These are phyloP conservation scores for Protomyctophum bolini DNA, from an alignment of 2,113 vertebrate species.

Conservation along the genomic window DNA sequence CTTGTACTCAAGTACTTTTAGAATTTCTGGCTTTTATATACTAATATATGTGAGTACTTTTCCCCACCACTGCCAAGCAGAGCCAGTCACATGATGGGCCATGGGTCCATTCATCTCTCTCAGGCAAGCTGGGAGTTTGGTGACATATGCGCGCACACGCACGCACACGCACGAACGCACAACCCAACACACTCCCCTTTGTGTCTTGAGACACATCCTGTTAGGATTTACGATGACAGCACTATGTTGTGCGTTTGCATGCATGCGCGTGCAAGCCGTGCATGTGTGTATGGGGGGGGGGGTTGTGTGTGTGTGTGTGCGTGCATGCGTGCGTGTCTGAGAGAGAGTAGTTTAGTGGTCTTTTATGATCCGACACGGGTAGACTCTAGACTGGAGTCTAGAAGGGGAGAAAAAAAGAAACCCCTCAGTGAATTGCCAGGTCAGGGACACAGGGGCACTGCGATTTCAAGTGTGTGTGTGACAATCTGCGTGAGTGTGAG, in stretches of 20 bases:
- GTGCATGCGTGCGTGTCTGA: constrained; percentile 26
- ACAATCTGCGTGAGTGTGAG: constrained; percentile 17
- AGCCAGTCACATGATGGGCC: constrained; percentile 27
- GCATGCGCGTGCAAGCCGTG: not conserved
- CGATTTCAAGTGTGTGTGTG: constrained; percentile 20
- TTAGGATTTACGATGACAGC: constrained; percentile 30
- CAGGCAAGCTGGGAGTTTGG: constrained; percentile 51
- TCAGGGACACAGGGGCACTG: constrained; percentile 20
- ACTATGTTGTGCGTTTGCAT: too few species aligned
- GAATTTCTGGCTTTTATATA: too few species aligned
- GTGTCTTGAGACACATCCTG: constrained; percentile 63
- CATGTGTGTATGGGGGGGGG: not conserved
- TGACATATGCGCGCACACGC: constrained; percentile 63
- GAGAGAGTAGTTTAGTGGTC: constrained; percentile 37
- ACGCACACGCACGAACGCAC: constrained; percentile 4
- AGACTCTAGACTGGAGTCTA: not conserved
- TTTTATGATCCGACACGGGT: constrained; percentile 52
- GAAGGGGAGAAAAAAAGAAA: not conserved
- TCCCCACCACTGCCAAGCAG: not conserved
- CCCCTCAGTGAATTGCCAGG: constrained; percentile 23
- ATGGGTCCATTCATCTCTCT: constrained; percentile 54
- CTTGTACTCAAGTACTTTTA: too few species aligned
- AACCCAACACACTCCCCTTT: constrained; percentile 46
- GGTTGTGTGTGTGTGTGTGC: not conserved
- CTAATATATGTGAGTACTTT: too few species aligned